These are phyloP conservation scores for Trichonephila clavata DNA, from an alignment of 1,140 invertebrate genomes.

Conservation along the genomic window DNA sequence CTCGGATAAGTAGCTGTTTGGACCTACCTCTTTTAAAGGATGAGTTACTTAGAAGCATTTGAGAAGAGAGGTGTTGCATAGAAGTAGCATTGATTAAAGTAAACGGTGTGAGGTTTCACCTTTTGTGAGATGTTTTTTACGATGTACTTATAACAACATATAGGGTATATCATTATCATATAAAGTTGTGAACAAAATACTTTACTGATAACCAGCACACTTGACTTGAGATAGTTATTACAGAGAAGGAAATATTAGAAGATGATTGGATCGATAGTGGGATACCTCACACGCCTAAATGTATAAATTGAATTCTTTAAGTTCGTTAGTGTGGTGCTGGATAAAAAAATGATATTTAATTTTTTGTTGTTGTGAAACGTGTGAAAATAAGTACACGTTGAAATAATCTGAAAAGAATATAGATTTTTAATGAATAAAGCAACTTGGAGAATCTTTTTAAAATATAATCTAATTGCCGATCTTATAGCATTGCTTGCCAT, in stretches of 20 bases:
- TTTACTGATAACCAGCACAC: background rate
- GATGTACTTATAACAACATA: background rate
- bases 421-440: too few relatives aligned
- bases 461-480: too few relatives aligned
- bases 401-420: too few relatives aligned
- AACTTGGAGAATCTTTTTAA: too few relatives aligned
- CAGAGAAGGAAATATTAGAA: background rate
- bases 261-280: background rate
- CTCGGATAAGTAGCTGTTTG: constrained; percentile 44
- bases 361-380: too few relatives aligned
- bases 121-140: constrained; percentile 11
- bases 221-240: background rate
- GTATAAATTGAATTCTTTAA: too few relatives aligned
- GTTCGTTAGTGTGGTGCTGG: too few relatives aligned
- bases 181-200: background rate
- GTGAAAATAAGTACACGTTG: too few relatives aligned
- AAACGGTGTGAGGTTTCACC: constrained; percentile 33
- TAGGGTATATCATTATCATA: constrained; percentile 25
- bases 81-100: constrained; percentile 49
- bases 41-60: constrained; percentile 47
- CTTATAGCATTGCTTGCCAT: too few relatives aligned
- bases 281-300: too few relatives aligned
- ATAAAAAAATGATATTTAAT: too few relatives aligned
- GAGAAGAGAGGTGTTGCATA: constrained; percentile 24
- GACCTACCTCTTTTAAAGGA: constrained; percentile 29